Base-by-base conservation (phyloP, 2,888 invertebrate genomes). In the Himalopsyche anomala region DNA sequence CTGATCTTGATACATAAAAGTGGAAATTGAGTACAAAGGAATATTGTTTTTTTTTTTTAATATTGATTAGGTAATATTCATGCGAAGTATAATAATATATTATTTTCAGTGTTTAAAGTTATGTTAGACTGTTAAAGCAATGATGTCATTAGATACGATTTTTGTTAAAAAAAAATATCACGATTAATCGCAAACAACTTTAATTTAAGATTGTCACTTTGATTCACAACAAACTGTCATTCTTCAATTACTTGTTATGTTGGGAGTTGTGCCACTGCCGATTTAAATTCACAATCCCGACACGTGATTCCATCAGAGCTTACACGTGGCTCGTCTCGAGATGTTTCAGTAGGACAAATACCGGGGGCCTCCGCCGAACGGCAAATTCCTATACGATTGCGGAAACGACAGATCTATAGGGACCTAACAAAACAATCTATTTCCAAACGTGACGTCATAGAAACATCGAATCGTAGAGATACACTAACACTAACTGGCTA, bases 401-500 rank as follows among this genome's bases (percentile, higher is more conserved):
- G 62, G 62, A 62, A 62, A 62, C 62, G 19, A 62, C 62, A 62
- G 19, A 62, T 62, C 62, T 19, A 28, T 62, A 28, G 62, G 62
- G 62, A 62, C 62, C 19, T 3, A 62, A 62, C 62, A 62, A 62
- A 62, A 62, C 62, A 62, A 62, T 62, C 62, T 62, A 62, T 62
- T 62, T 62, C 28, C 19, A 62, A 28, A 62, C 62, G 62, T 62
- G 62, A 62, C 62, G 62, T 62, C 62, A 62, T n/a, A 62, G 51
- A 62, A 62, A 62, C 62, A 62, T 19, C 62, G 19, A 62, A 19
- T 19, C 62, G 28, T 9, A n/a, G 9, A 62, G 62, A 56, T 19
- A 62, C 4, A 19, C 19, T 19, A n/a, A 62, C 4, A 51, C 51
- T 3, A 3, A 51, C 51, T 15, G 2, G 51, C 51, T 51, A 15